Evolutionary conservation across 2,113 vertebrate genomes (phyloP).

Genomic region (Ptyas mucosa): DNA sequence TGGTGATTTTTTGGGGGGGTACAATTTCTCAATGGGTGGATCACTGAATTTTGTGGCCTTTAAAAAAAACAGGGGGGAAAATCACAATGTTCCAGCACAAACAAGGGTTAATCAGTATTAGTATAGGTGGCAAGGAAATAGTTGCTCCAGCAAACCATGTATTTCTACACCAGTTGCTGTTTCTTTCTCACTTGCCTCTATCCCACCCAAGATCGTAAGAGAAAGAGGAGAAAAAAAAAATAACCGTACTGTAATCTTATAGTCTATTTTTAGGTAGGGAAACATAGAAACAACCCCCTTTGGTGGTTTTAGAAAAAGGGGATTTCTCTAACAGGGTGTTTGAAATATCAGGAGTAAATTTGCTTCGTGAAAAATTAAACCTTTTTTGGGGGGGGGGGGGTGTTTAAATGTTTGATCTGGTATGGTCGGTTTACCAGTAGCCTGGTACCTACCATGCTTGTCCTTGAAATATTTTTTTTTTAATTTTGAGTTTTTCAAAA

Average conservation of each 20-base stretch:
- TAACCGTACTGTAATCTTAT: constrained; percentile 58
- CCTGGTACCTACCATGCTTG: constrained; percentile 51
- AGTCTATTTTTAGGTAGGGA: constrained; percentile 58
- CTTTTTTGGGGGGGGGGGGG: no score
- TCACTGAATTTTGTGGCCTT: constrained; percentile 71
- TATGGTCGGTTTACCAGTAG: constrained; percentile 37
- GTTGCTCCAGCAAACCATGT: constrained; percentile 45
- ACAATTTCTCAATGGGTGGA: constrained; percentile 35
- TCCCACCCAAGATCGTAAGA: constrained; percentile 42
- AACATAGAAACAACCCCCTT: constrained; percentile 35
- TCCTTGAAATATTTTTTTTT: constrained; percentile 28
- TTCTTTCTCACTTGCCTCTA: constrained; percentile 42
- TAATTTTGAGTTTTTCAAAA: constrained; percentile 60
- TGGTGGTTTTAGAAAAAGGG: constrained; percentile 30
- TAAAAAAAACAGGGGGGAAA: constrained; percentile 50
- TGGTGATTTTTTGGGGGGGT: neutral
- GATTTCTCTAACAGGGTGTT: constrained; percentile 61
- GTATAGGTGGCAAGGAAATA: constrained; percentile 48
- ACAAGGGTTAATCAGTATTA: constrained; percentile 45
- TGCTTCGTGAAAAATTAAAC: constrained; percentile 49
- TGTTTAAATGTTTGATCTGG: constrained; percentile 33
- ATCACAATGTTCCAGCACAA: constrained; percentile 55
- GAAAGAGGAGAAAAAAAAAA: constrained; percentile 49
- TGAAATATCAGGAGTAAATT: constrained; percentile 63
- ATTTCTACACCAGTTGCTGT: constrained; percentile 36